These are phyloP conservation scores for Hydropsyche betteni DNA, from an alignment of 2,888 invertebrate species.

Conservation along the genomic window DNA sequence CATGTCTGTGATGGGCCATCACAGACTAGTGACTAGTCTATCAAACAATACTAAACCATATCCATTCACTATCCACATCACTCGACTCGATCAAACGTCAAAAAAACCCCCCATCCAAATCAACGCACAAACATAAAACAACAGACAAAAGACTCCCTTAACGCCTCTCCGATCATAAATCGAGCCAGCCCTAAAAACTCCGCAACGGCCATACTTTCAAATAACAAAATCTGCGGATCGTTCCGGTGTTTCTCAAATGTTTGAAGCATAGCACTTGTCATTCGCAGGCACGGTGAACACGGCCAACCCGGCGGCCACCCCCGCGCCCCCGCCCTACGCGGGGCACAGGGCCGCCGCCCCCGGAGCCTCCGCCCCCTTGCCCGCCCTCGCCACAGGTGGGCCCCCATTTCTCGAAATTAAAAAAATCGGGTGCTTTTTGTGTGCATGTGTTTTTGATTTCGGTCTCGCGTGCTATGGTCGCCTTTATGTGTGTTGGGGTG, in stretches of 20 bases:
- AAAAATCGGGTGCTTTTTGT: not conserved
- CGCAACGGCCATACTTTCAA: too few relatives aligned
- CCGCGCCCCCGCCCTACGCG: slow-evolving; percentile 81
- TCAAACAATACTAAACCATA: too few relatives aligned
- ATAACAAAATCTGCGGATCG: too few relatives aligned
- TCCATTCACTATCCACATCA: too few relatives aligned
- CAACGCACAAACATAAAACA: too few relatives aligned
- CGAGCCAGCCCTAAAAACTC: too few relatives aligned
- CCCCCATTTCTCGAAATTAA: not conserved
- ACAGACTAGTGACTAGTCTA: too few relatives aligned
- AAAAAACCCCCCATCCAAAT: too few relatives aligned
- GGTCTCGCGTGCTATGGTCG: not conserved
- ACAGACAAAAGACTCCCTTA: too few relatives aligned
- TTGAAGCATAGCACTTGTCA: slow-evolving; percentile 29
- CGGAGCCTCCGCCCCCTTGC: slow-evolving; percentile 44
- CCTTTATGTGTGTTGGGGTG: not conserved
- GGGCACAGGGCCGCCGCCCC: slow-evolving; percentile 60
- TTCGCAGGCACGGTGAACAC: slow-evolving; percentile 63
- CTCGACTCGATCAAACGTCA: too few relatives aligned
- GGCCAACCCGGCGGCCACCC: slow-evolving; percentile 80
- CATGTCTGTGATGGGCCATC: too few relatives aligned
- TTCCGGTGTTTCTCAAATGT: not conserved
- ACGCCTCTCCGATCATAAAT: too few relatives aligned
- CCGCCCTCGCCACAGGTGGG: slow-evolving; percentile 54
- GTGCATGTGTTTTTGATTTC: not conserved